phyloP scores from a whole-genome alignment of 2,888 invertebrate species.

The Tridacna gigas region DNA sequence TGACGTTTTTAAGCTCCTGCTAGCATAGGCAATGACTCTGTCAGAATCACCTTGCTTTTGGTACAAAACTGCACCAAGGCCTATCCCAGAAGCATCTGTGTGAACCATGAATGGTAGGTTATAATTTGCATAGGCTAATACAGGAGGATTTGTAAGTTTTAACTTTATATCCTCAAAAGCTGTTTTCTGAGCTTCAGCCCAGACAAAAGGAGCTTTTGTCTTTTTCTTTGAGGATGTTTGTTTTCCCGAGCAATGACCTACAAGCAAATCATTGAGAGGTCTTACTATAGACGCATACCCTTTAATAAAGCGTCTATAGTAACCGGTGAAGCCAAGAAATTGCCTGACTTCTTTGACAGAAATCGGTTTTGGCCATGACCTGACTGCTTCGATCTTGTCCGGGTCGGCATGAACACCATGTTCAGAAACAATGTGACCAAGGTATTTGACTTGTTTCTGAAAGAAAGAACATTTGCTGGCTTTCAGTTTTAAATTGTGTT shows the following conservation, averaged over 20 bases:
- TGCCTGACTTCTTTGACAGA: conserved; percentile 2
- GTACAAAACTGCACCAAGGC: no score
- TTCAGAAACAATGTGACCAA: conserved; percentile 59
- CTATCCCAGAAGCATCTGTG: no score
- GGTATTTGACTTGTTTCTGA: conserved; percentile 46
- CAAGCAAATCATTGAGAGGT: background rate
- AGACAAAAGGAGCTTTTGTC: no score
- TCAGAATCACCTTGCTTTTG: no score
- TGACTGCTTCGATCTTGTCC: conserved; percentile 42
- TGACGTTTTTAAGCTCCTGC: no score
- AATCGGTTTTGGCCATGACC: conserved; percentile 41
- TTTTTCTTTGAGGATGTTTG: no score
- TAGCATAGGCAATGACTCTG: no score
- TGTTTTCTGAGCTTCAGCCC: background rate
- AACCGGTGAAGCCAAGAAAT: background rate
- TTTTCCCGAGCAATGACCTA: no score
- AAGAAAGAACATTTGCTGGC: conserved; percentile 63
- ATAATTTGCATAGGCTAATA: no score
- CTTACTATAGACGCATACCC: background rate
- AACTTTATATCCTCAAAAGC: background rate
- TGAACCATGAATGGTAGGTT: no score
- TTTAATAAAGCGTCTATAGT: background rate
- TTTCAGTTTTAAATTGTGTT: conserved; percentile 59
- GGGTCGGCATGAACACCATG: conserved; percentile 56
- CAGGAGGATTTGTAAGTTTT: no score